A percentile compares a stretch with the other conserved stretches of the same genome.
These are phyloP conservation scores for Nilaparvata lugens DNA, from an alignment of 1,140 invertebrate species.

Conservation along the genomic window DNA sequence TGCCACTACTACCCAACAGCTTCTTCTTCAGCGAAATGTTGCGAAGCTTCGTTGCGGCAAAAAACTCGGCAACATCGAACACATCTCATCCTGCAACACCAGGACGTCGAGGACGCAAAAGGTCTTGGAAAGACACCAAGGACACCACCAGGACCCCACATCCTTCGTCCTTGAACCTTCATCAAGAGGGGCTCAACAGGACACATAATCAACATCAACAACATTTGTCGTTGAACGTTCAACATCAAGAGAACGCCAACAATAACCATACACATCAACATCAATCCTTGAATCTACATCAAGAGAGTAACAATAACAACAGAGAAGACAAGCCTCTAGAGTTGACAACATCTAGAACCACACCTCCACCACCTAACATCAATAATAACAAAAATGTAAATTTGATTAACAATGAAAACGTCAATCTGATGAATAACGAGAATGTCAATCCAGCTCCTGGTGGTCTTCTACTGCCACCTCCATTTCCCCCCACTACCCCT, in stretches of 20 bases:
- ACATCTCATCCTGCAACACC: conserved; percentile 26
- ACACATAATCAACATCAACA: no score
- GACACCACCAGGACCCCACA: conserved; percentile 32
- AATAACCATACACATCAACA: no score
- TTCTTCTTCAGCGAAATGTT: conserved; percentile 49
- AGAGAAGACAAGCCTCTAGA: conserved; percentile 43
- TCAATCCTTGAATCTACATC: no score
- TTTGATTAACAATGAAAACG: no score
- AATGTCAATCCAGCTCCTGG: no score
- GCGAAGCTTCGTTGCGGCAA: conserved; percentile 18
- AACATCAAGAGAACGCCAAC: no score
- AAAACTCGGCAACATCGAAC: conserved; percentile 29
- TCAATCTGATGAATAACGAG: no score
- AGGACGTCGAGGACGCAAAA: conserved; percentile 39
- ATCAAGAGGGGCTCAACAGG: no score
- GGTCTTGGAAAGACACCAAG: conserved; percentile 45
- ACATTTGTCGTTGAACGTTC: no score
- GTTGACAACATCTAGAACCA: conserved; percentile 42
- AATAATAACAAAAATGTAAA: no score
- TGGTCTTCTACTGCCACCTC: conserved; percentile 19
- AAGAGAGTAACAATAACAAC: no score
- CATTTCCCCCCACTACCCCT: background rate
- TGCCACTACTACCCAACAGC: conserved; percentile 63
- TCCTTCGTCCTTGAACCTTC: no score
- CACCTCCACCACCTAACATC: conserved; percentile 20